Base-by-base conservation (phyloP, 2,113 vertebrate species). In the Propithecus coquereli region DNA sequence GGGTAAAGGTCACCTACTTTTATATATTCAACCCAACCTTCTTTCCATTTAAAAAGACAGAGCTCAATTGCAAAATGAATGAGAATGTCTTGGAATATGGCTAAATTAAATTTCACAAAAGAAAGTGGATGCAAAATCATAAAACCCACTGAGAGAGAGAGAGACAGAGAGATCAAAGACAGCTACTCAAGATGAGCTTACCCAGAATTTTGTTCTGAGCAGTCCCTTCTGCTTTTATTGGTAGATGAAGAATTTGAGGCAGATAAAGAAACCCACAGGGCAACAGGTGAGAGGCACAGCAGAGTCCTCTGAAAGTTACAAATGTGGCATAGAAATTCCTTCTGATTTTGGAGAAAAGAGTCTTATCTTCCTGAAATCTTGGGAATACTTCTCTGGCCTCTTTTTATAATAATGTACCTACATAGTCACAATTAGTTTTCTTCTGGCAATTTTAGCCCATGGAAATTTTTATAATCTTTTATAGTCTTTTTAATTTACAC, bases 1-100 rank as follows among this genome's bases (percentile, higher is more conserved):
- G 43, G 37, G 11, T 54, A 95, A 94, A 98, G 80, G 87, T 94
- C 96, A 96, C 25, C 66, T 76, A 22, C 45, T 2, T 81, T 85
- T 81, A 61, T 57, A 9, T 66, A 93, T 93, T 93, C 80, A 87
- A 65, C 12, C 43, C 34, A 90, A 65, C 45, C 57, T 50, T 52
- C n/a, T 79, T 93, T 76, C 79, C 5, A n/a, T 47, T 88, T 83
- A 59, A 40, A 77, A 94, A 77, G 40, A 82, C 30, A 25, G 73
- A n/a, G 27, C 37, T 94, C 50, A 50, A 52, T 90, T 40, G 37
- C 47, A 88, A 66, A 91, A 89, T 84, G 30, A 96, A 90, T 91
- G 57, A 20, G 27, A 79, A 91, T 83, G 54, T 70, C 71, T 70
- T 85, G 0, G 17, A 94, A 71, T 66, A 91, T 7, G 18, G 50